Conservation (phyloP, 2,888 invertebrate species). For the Colostygia pectinataria region DNA sequence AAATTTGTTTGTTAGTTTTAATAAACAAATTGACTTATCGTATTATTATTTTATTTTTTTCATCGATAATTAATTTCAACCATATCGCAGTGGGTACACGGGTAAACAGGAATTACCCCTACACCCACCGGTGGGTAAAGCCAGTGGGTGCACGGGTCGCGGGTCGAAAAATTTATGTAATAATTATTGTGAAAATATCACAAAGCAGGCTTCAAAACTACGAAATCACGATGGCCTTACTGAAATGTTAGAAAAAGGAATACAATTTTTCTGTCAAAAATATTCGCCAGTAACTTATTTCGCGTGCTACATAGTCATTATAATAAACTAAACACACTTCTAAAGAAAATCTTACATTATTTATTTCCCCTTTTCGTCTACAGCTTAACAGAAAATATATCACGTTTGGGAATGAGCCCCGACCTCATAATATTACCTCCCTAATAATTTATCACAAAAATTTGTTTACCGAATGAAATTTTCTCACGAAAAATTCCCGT, state of each 20-base stretch:
- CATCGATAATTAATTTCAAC: too few species aligned
- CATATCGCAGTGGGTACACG: too few species aligned
- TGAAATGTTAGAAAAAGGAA: constrained; percentile 1
- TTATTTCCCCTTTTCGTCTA: constrained; percentile 9
- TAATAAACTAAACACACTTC: constrained; percentile 5
- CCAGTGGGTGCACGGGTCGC: too few species aligned
- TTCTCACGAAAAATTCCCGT: constrained; percentile 29
- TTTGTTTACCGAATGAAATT: constrained; percentile 39
- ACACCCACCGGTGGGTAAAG: too few species aligned
- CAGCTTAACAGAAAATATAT: constrained; percentile 27
- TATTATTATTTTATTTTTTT: too few species aligned
- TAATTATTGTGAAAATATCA: constrained; percentile 8
- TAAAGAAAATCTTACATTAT: constrained; percentile 11
- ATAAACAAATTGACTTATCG: too few species aligned
- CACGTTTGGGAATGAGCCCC: constrained; percentile 21
- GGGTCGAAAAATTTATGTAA: too few species aligned
- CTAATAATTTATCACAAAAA: constrained; percentile 35
- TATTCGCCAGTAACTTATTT: constrained; percentile 2
- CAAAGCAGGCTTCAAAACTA: not conserved
- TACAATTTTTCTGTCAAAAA: constrained; percentile 15
- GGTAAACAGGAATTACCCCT: too few species aligned
- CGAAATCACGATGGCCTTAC: not conserved
- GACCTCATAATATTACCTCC: constrained; percentile 31
- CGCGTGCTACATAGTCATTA: constrained; percentile 10
- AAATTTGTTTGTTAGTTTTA: too few species aligned